Evolutionary conservation across 2,888 invertebrate genomes (phyloP), one percentile per base, ranked within the genome.

Genomic region (Nowickia ferox): DNA sequence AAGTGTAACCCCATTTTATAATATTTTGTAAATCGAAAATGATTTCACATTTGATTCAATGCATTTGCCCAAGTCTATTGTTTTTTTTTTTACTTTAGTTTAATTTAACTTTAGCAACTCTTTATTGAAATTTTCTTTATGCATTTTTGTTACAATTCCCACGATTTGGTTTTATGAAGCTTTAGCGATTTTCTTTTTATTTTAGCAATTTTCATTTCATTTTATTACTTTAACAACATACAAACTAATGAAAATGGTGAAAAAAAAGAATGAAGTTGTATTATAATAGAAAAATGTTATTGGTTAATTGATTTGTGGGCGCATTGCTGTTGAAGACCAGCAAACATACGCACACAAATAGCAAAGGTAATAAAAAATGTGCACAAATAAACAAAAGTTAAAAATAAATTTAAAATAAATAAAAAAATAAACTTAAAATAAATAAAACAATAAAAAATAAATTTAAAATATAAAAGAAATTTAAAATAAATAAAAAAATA

Each of bases 221-320:
- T 44, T 59, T 30, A 69, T 77, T 78, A 57, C 55, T 63, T 68
- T 69, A n/a, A 55, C 40, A 38, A 71, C 19, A 59, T 10, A 48
- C 57, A 63, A 38, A 22, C 42, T n/a, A 69, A 46, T 46, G 44
- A 63, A 11, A 68, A 72, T 57, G 13, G 19, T 17, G 8, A 2
- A 51, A 71, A n/a, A 42, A 19, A 11, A 42, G 44, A 74, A 19
- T 40, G 1, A 22, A 61, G 76, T 48, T 57, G 22, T 65, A 82
- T 48, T 57, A 22, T 65, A 68, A 76, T 57, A 72, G 65, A 75
- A 86, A 82, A 53, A 55, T 72, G 75, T 82, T 71, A 79, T 78
- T 72, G 46, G 79, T 66, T 86, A 86, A 86, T 86, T 86, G 86
- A 86, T 86, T 86, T 80, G 86, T 86, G 86, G 83, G 83, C 79